These are phyloP conservation scores for Oscheius onirici DNA, from an alignment of 2,888 invertebrate genomes.

Conservation along the genomic window DNA sequence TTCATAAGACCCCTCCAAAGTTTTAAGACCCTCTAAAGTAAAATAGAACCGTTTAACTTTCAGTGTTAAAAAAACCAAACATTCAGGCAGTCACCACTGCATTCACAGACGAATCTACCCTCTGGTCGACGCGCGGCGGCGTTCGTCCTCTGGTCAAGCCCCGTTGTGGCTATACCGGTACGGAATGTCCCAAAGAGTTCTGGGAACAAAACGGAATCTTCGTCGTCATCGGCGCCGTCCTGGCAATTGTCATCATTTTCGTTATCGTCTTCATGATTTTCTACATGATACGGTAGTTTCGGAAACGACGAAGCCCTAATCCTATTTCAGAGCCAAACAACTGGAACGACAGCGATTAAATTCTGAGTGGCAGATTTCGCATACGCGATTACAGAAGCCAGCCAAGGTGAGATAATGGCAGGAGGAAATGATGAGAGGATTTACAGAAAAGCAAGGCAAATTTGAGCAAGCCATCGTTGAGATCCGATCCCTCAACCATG, in stretches of 20 bases:
- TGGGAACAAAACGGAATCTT: constrained; percentile 48
- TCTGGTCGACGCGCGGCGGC: constrained; percentile 31
- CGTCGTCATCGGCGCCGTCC: constrained; percentile 35
- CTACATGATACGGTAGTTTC: constrained; percentile 23
- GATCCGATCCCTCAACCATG: constrained; percentile 47
- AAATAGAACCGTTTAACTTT: too few species aligned
- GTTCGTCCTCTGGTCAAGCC: constrained; percentile 42
- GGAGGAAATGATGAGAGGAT: constrained; percentile 46
- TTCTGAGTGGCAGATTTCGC: constrained; percentile 53
- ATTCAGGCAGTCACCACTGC: neutral
- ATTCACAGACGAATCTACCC: constrained; percentile 1
- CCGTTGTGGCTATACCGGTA: constrained; percentile 45
- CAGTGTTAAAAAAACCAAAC: too few species aligned
- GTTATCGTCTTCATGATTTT: constrained; percentile 25
- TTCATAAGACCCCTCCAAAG: too few species aligned
- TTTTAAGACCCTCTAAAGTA: too few species aligned
- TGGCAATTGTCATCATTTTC: constrained; percentile 28
- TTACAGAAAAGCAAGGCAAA: constrained; percentile 34
- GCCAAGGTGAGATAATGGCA: neutral
- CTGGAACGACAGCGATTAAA: constrained; percentile 49
- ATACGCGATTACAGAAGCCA: constrained; percentile 11
- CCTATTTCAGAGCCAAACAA: constrained; percentile 37
- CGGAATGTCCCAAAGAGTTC: constrained; percentile 45
- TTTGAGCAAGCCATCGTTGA: constrained; percentile 48
- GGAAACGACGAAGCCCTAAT: neutral